Conservation (phyloP, 2,797 vertebrate genomes). For the Dendrocincla tyrannina region DNA sequence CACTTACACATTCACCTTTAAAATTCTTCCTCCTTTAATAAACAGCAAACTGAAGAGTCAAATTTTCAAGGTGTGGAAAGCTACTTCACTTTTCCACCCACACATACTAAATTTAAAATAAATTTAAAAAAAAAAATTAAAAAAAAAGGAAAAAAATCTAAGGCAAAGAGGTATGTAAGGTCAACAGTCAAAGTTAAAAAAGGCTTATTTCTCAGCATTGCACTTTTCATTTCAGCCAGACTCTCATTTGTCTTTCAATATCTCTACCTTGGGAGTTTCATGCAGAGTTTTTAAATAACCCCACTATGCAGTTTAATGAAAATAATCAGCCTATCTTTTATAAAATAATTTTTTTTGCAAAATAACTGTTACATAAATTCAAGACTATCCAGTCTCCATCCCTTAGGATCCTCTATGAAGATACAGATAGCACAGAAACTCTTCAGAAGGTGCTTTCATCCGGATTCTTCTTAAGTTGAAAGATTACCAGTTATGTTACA, state of each 20-base stretch:
- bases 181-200: not conserved
- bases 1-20: not conserved
- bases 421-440: not conserved
- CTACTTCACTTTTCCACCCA: not conserved
- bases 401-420: not conserved
- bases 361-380: not conserved
- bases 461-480: not conserved
- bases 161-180: not conserved
- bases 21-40: not conserved
- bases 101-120: rapidly evolving
- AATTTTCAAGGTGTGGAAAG: not conserved
- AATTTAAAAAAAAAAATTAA: too few relatives aligned
- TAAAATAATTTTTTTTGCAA: not conserved
- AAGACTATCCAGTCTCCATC: not conserved
- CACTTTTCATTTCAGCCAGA: not conserved
- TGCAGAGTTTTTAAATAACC: not conserved
- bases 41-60: not conserved
- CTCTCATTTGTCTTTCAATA: not conserved
- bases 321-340: not conserved
- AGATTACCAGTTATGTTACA: not conserved
- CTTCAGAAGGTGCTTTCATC: not conserved
- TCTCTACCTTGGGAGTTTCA: not conserved
- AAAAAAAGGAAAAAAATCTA: not conserved
- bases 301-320: not conserved
- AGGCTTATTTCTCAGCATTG: not conserved